Base-by-base conservation (phyloP, 2,113 vertebrate species). In the Hypanus sabinus region DNA sequence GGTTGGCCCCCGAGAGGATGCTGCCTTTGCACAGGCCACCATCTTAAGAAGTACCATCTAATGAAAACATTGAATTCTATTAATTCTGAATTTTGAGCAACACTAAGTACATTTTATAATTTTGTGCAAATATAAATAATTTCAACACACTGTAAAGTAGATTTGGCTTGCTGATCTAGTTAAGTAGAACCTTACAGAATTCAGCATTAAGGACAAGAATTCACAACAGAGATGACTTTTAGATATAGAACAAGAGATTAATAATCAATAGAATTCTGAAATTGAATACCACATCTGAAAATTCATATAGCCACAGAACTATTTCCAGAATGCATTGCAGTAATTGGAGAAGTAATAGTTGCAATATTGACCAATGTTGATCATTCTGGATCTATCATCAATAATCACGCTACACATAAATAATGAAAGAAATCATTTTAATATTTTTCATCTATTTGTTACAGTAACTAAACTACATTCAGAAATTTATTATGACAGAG, bases 281-380 rank as follows among this genome's bases (percentile, higher is more conserved):
- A 20, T 24, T 80, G 30, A 71, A 71, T 33, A 12, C 18, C 27
- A 7, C n/a, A 24, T 24, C 33, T 92, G 16, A 38, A 92, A 92
- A 70, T 38, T 71, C 20, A 70, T n/a, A 38, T 38, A 92, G 7
- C 62, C 88, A 46, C 46, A 20, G 46, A 46, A 71, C 22, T 18
- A 71, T 8, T 70, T 92, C 16, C 20, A 12, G 36, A 71, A 71
- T 18, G 9, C 71, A 71, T 71, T 65, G 22, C 6, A 92, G 46
- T 71, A 92, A 27, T 46, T 92, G 90, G 33, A 71, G n/a, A 92
- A 92, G 38, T 71, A 71, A 92, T n/a, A 24, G 9, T 62, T 92
- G 33, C 24, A 92, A 71, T 92, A 73, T 92, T 73, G 36, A 92
- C 46, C n/a, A 9, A 12, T 14, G 24, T 88, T 30, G 11, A 20